These are phyloP conservation scores for Patiria pectinifera DNA, from an alignment of 53 echinoderm and acorn worm genomes.

Conservation along the genomic window DNA sequence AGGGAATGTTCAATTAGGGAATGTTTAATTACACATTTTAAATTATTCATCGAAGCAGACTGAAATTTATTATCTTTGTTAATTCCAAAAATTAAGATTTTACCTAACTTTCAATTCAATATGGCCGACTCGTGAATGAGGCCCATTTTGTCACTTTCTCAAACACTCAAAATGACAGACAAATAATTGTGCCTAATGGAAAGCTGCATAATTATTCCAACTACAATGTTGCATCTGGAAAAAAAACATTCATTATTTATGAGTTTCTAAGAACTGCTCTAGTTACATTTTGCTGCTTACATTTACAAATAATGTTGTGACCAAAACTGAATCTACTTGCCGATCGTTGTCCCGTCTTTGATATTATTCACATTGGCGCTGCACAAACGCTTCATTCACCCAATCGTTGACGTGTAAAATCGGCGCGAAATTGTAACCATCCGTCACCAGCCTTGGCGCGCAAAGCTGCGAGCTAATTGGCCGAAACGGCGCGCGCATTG, in stretches of 20 bases:
- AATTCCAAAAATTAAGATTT: too few species aligned
- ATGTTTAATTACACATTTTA: too few species aligned
- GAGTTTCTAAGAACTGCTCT: background rate
- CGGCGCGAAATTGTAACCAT: constrained; percentile 1
- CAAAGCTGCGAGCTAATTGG: background rate
- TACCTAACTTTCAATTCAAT: too few species aligned
- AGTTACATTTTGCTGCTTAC: too few species aligned
- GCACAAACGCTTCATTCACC: background rate
- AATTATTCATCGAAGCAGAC: too few species aligned
- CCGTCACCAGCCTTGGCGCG: background rate
- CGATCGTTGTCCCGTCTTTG: background rate
- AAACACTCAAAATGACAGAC: too few species aligned
- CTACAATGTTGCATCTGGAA: background rate
- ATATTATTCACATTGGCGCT: background rate
- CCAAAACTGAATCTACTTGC: background rate
- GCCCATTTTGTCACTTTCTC: too few species aligned
- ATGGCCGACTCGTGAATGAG: too few species aligned
- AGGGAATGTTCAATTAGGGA: too few species aligned
- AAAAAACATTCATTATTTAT: background rate
- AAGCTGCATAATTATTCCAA: background rate
- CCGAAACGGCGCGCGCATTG: background rate
- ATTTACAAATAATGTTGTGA: background rate
- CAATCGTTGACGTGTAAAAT: background rate
- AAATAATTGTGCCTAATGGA: too few species aligned
- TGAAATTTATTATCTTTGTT: too few species aligned